These are phyloP conservation scores for Pangasius larnaudii DNA, from an alignment of 2,797 vertebrate species.

Conservation along the genomic window DNA sequence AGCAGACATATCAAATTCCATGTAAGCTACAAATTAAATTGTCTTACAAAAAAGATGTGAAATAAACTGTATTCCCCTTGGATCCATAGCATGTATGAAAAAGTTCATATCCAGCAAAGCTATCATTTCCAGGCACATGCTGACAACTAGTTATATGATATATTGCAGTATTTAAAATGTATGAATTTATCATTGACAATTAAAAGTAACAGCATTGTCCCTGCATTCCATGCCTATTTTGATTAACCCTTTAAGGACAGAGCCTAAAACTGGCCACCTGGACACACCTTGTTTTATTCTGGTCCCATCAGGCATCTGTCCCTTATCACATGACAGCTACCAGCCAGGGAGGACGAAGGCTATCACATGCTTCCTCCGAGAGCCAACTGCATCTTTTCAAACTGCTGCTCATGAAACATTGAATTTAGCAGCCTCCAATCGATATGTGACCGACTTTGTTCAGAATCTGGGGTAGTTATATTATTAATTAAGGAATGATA, in stretches of 20 bases:
- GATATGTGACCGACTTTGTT: not conserved
- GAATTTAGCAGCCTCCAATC: not conserved
- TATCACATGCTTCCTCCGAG: not conserved
- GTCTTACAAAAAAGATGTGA: not conserved
- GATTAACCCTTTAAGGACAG: not conserved
- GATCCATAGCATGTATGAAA: not conserved
- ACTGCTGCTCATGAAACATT: not conserved
- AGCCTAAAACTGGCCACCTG: not conserved
- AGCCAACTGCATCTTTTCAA: not conserved
- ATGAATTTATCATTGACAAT: not conserved
- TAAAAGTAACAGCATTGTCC: not conserved
- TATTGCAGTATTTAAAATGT: not conserved
- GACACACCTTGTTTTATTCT: not conserved
- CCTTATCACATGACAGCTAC: not conserved
- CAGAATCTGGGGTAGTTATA: not conserved
- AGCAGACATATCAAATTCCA: not conserved
- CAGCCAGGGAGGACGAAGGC: not conserved
- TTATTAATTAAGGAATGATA: not conserved
- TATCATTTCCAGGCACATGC: too few species aligned
- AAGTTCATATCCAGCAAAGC: not conserved
- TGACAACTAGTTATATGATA: not conserved
- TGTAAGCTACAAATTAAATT: not conserved
- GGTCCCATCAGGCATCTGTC: not conserved
- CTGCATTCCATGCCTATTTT: not conserved
- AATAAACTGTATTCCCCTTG: not conserved